phyloP scores from a whole-genome alignment of 1,140 invertebrate genomes.

The Eupristina koningsbergeri region DNA sequence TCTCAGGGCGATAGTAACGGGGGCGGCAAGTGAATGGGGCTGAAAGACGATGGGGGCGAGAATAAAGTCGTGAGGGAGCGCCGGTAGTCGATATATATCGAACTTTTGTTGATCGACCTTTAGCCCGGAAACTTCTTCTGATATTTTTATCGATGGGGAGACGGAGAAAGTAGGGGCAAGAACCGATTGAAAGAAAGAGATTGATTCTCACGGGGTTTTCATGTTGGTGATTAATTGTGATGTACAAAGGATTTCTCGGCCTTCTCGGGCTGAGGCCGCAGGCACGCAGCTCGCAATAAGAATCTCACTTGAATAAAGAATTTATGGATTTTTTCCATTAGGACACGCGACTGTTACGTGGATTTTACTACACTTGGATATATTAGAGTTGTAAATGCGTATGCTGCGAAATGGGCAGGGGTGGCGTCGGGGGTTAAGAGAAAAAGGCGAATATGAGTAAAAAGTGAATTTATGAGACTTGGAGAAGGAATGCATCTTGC shows the following conservation, averaged over 20 bases:
- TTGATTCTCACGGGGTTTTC: slow-evolving; percentile 47
- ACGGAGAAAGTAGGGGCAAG: slow-evolving; percentile 8
- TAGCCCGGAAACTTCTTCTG: slow-evolving; percentile 35
- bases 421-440: not conserved
- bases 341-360: not conserved
- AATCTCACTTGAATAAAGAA: slow-evolving; percentile 30
- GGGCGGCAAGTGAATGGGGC: slow-evolving; percentile 6
- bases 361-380: slow-evolving; percentile 15
- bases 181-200: slow-evolving; percentile 42
- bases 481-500: slow-evolving; percentile 46
- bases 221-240: slow-evolving; percentile 39
- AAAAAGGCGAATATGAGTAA: slow-evolving; percentile 45
- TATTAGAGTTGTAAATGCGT: slow-evolving; percentile 35
- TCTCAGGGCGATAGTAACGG: not conserved
- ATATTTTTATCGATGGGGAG: slow-evolving; percentile 45
- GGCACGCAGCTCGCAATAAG: not conserved
- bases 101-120: slow-evolving; percentile 40
- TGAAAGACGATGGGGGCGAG: slow-evolving; percentile 9
- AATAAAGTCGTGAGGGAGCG: not conserved
- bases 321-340: slow-evolving; percentile 45
- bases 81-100: not conserved
- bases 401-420: not conserved
- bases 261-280: too few relatives aligned
- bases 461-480: slow-evolving; percentile 51
- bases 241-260: slow-evolving; percentile 25